Base-by-base conservation (phyloP, 2,797 vertebrate species). In the Anguilla marmorata region DNA sequence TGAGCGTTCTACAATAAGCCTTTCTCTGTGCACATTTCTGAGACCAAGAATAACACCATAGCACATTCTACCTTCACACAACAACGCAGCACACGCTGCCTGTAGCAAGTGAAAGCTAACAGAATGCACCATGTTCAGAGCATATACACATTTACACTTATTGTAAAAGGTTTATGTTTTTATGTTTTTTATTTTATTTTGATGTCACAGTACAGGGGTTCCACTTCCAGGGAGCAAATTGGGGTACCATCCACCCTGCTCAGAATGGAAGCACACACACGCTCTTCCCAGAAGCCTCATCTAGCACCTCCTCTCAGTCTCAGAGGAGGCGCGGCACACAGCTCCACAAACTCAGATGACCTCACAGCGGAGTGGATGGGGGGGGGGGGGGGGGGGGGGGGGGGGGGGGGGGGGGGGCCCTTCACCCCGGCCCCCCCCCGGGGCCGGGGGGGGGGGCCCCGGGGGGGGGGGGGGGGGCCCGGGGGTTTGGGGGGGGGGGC, bases 231-330 rank as follows among this genome's bases (percentile, higher is more conserved):
- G 45, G 76, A 41, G 33, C 72, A 12, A 37, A 37, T 21, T 11
- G 14, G 76, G 19, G 76, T 21, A 48, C 37, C 14, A 80, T 80
- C 76, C 33, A 37, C 76, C 76, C 14, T 19, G 11, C 37, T 19
- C 3, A 37, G 30, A 16, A 1, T 37, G 11, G 16, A 7, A 79
- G 21, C 41, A 11, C 74, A 33, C 45, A 30, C 76, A 45, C 41
- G 3, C 3, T 19, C 37, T 50, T 41, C 83, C 83, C 52, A 58
- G 0, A 58, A 52, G 27, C 50, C 12, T 63, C 87, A 27, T 86
- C 24, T 89, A 54, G 66, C 85, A 1, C 89, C 87, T 87, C 89
- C 86, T 48, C 85, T n/a, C 48, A 37, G 2, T 48, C 21, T 21
- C 0, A 21, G 66, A 41, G 58, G 85, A n/a, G 66, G 50, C 24